These are phyloP conservation scores for Narcine bancroftii DNA, from an alignment of 2,113 vertebrate species.

Conservation along the genomic window DNA sequence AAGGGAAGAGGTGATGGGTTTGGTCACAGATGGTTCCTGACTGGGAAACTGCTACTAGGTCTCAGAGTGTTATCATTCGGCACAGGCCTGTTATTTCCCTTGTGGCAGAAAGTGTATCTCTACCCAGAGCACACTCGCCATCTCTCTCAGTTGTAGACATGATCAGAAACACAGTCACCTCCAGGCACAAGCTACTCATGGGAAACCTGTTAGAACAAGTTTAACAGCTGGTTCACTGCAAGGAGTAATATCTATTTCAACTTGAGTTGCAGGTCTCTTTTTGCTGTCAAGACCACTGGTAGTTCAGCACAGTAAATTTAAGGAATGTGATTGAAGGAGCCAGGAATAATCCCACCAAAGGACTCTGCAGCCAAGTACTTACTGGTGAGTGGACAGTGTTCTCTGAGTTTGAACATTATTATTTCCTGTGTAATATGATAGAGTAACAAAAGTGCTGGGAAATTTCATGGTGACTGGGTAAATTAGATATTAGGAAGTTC, in stretches of 20 bases:
- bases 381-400: neutral
- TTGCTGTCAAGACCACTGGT: neutral
- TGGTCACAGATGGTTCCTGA: constrained; percentile 34
- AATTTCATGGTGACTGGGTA: neutral
- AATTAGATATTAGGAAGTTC: neutral
- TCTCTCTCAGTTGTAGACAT: neutral
- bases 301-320: neutral
- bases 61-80: neutral
- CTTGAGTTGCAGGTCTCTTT: neutral
- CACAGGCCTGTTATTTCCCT: neutral
- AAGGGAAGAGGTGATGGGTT: constrained; percentile 2
- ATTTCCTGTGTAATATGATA: neutral
- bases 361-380: too few species aligned
- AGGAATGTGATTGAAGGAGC: neutral
- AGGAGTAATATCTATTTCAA: neutral
- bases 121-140: neutral
- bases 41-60: constrained; percentile 12
- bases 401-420: neutral
- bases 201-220: neutral
- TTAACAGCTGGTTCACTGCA: neutral
- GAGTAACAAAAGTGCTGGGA: neutral
- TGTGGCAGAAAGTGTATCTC: constrained; percentile 11
- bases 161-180: neutral
- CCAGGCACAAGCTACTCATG: neutral
- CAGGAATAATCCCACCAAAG: neutral